Percentiles rank a stretch among this genome's conserved stretches.
phyloP scores from a whole-genome alignment of 2,797 vertebrate species.

The Pempheris klunzingeri region DNA sequence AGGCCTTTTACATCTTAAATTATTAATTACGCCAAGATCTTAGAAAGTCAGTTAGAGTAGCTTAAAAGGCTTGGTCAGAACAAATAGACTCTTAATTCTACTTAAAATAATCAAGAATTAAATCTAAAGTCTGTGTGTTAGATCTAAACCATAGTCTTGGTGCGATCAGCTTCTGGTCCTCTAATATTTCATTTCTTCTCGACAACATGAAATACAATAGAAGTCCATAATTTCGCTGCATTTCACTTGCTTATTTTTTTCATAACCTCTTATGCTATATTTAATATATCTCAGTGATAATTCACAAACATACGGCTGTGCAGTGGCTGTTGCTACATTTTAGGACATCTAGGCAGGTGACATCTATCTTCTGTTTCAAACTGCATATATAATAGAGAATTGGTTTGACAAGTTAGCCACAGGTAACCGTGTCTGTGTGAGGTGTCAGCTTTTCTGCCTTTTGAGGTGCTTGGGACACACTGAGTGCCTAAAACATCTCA shows the following conservation, averaged over 20 bases:
- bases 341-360: constrained; percentile 26
- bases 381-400: constrained; percentile 16
- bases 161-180: neutral
- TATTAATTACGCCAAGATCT: constrained; percentile 31
- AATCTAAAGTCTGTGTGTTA: constrained; percentile 20
- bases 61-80: constrained; percentile 5
- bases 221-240: constrained; percentile 11
- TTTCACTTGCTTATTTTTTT: constrained; percentile 16
- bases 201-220: constrained; percentile 6
- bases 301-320: constrained; percentile 17
- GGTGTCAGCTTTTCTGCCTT: constrained; percentile 39
- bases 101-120: constrained; percentile 19
- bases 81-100: constrained; percentile 10
- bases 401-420: constrained; percentile 23
- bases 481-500: constrained; percentile 17
- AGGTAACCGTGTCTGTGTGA: constrained; percentile 2
- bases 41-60: constrained; percentile 18
- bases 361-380: constrained; percentile 30
- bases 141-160: constrained; percentile 15
- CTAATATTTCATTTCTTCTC: constrained; percentile 7
- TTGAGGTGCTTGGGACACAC: neutral
- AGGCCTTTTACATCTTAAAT: constrained; percentile 38
- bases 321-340: constrained; percentile 10
- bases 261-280: neutral
- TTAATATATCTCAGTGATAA: constrained; percentile 22